Conservation (phyloP, 1,140 invertebrate species). For the Cotesia typhae region DNA sequence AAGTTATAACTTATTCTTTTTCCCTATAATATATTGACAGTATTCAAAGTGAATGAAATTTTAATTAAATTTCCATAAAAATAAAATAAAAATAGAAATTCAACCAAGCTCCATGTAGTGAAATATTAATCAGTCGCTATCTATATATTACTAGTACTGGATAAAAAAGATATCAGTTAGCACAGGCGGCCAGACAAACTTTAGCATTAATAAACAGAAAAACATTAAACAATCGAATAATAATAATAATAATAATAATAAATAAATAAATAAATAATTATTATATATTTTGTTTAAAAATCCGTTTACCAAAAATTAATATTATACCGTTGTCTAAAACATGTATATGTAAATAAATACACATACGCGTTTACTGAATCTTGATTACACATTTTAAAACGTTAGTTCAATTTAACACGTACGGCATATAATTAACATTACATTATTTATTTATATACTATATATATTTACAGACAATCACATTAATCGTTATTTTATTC, state of each 20-base stretch:
- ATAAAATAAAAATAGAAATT: not conserved
- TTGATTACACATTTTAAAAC: slow-evolving; percentile 37
- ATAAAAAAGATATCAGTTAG: slow-evolving; percentile 50
- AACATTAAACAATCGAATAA: slow-evolving; percentile 29
- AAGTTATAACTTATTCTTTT: no score
- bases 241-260: not conserved
- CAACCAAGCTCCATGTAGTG: not conserved
- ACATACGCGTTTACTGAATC: no score
- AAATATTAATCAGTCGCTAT: slow-evolving; percentile 5
- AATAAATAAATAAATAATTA: no score
- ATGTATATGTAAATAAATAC: slow-evolving; percentile 5
- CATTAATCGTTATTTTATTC: slow-evolving; percentile 57
- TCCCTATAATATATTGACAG: no score
- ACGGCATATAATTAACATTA: slow-evolving; percentile 64
- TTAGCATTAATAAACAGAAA: slow-evolving; percentile 20
- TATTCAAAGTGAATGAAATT: no score
- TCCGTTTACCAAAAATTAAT: not conserved
- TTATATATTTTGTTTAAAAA: not conserved
- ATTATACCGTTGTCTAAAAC: not conserved
- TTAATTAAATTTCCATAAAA: not conserved
- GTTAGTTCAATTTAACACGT: slow-evolving; percentile 63
- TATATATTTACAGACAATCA: slow-evolving; percentile 67
- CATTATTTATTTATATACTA: slow-evolving; percentile 56
- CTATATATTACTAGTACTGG: not conserved
- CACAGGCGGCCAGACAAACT: slow-evolving; percentile 63